Evolutionary conservation across 2,113 vertebrate species (phyloP), one percentile per base, ranked within the genome.

Genomic region (Strix uralensis): DNA sequence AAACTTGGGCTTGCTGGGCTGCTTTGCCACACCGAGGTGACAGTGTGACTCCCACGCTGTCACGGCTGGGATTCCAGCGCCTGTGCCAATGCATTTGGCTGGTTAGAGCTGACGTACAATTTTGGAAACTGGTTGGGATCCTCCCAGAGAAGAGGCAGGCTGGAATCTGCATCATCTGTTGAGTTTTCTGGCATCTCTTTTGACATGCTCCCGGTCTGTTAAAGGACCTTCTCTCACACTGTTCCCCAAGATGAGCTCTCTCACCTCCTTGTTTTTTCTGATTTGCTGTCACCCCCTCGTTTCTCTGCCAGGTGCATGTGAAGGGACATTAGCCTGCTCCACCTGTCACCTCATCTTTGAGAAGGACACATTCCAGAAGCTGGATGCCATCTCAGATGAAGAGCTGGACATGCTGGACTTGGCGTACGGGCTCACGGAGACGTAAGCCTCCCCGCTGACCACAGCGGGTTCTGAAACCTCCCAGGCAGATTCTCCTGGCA

Each of bases 311-410:
- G 98, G 98, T 63, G 98, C 98, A 0, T 98, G 98, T 78, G 98
- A 98, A 84, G 98, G 98, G 32, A 97, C 98, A 2, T 65, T 99
- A 63, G 97, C 98, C 7, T 98, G 98, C 62, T 98, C 98, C 57
- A 98, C 98, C 9, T 99, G 98, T n/a, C 98, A 98, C 87, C 95
- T 99, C 49, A 98, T 98, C 94, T 98, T 98, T 55, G 98, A 98
- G 42, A 95, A 97, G 58, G 90, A 96, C 3, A 20, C 94, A 49
- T 98, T 97, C 86, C 96, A 97, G 52, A 97, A 97, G 86, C 87
- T 98, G 91, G 95, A 47, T 61, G 75, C 97, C 19, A 47, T 97
- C 77, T 95, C 96, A 5, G 98, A 98, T 23, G 98, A 98, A 47
- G 98, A 98, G 88, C 73, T 98, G 92, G 98, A 98, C 88, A 98